A percentile compares a stretch with the other conserved stretches of the same genome.
Evolutionary conservation across 1,140 invertebrate genomes (phyloP).

Genomic region (Bicyclus anynana): DNA sequence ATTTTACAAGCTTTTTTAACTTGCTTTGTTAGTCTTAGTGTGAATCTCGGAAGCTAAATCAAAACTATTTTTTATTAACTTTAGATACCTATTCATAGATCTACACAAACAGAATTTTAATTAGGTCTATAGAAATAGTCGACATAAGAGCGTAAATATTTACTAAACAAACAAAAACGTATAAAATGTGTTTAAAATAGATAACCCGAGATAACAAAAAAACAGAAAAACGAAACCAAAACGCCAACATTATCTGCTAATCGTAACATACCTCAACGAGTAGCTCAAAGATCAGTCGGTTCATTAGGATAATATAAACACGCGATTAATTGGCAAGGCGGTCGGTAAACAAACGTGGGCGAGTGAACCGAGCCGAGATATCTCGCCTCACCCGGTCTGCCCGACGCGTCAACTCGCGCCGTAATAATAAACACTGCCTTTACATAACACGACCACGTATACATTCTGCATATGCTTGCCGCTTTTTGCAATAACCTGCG

Average conservation of each 20-base stretch:
- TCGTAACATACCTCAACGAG: constrained; percentile 11
- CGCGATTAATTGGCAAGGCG: constrained; percentile 48
- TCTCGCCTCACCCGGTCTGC: constrained; percentile 19
- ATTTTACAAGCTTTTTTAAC: too few species aligned
- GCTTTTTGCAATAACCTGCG: background rate
- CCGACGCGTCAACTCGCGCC: constrained; percentile 21
- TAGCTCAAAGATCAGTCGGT: constrained; percentile 24
- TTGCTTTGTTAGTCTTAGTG: too few species aligned
- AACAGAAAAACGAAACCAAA: background rate
- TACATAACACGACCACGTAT: constrained; percentile 14
- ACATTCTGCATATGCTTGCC: too few species aligned
- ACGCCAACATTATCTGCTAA: constrained; percentile 2
- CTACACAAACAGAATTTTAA: background rate
- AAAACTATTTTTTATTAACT: too few species aligned
- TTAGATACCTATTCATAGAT: background rate
- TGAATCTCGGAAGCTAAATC: too few species aligned
- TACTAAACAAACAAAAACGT: background rate
- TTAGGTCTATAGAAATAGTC: background rate
- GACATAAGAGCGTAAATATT: background rate
- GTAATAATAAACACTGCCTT: constrained; percentile 11
- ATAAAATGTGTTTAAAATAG: background rate
- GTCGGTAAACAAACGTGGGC: constrained; percentile 34
- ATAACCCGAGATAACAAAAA: background rate
- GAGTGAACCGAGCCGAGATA: constrained; percentile 34
- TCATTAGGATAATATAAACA: constrained; percentile 33